Evolutionary conservation across 2,113 vertebrate genomes (phyloP), one percentile per base, ranked within the genome.

Genomic region (Megaptera novaeangliae): DNA sequence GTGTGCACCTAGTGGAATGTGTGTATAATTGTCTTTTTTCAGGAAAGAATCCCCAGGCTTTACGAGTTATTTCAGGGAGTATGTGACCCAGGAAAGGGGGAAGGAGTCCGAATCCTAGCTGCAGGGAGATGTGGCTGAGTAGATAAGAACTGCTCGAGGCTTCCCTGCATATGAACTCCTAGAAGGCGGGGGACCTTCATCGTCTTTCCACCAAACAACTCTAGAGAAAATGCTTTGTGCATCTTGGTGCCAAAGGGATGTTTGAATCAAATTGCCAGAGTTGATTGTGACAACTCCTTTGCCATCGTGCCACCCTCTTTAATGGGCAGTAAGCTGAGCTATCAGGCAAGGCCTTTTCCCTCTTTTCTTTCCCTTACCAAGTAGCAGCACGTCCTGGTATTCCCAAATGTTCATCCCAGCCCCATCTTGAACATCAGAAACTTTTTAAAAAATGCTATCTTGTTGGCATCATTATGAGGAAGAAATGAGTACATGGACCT

Each of bases 401-500:
- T 81, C 25, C n/a, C 78, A 41, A 1, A 9, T 31, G 36, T 44
- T 82, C 63, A 5, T 64, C 39, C 52, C 27, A n/a, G 83, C 68
- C 81, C 64, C 31, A 3, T 82, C 82, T 9, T 61, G 36, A 52
- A 64, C 6, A 20, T 92, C 49, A 3, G 63, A 55, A 64, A 61
- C 63, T 52, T 59, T 15, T 7, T 12, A 1, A 17, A 61, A 44
- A 78, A 31, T 52, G 63, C 52, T 9, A 1, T 88, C 86, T 94
- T 34, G 64, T n/a, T 90, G n/a, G 21, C 34, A 68, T 75, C 9
- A 64, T 72, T 80, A 89, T 61, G 36, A 90, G 83, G 75, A 21
- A 95, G 97, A 89, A 88, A 61, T 57, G 82, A 88, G 74, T 31
- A 3, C 25, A 10, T 8, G 17, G 49, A 68, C 92, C 34, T 94